Percentiles rank a stretch among this genome's conserved stretches.
phyloP scores from a whole-genome alignment of 2,888 invertebrate genomes.

The Aporophyla nigra region DNA sequence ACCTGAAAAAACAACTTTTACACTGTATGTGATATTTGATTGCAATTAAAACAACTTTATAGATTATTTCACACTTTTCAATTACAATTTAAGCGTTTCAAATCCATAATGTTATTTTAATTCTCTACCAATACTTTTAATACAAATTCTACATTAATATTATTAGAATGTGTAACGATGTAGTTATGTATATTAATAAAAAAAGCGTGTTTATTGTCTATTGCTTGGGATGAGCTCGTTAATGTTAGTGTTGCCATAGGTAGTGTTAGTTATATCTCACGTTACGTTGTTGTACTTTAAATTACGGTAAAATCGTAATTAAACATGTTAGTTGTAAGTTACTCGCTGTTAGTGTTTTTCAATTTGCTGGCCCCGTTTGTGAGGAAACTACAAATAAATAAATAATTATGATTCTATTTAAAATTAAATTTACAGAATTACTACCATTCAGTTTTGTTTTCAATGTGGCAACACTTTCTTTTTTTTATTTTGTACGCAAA shows the following conservation, averaged over 20 bases:
- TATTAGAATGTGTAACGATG: conserved; percentile 39
- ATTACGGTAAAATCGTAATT: too few relatives aligned
- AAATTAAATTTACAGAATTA: background rate
- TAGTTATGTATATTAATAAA: conserved; percentile 40
- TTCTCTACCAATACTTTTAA: conserved; percentile 34
- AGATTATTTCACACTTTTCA: background rate
- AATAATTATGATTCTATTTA: background rate
- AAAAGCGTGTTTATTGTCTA: conserved; percentile 66
- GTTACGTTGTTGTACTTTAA: conserved; percentile 16
- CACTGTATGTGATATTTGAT: conserved; percentile 20
- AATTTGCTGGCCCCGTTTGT: too few relatives aligned
- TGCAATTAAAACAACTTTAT: conserved; percentile 17
- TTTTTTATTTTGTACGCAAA: background rate
- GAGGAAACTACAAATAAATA: background rate
- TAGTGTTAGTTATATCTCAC: background rate
- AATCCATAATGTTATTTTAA: conserved; percentile 8
- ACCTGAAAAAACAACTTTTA: conserved; percentile 20
- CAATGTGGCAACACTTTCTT: conserved; percentile 46
- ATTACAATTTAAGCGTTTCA: background rate
- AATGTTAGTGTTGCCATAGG: conserved; percentile 49
- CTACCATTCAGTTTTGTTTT: conserved; percentile 20
- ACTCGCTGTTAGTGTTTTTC: background rate
- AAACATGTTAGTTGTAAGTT: background rate
- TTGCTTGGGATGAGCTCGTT: conserved; percentile 55
- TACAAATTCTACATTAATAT: conserved; percentile 52